Evolutionary conservation across 1,140 invertebrate genomes (phyloP), one percentile per base, ranked within the genome.

Genomic region (Charaxes varanes): DNA sequence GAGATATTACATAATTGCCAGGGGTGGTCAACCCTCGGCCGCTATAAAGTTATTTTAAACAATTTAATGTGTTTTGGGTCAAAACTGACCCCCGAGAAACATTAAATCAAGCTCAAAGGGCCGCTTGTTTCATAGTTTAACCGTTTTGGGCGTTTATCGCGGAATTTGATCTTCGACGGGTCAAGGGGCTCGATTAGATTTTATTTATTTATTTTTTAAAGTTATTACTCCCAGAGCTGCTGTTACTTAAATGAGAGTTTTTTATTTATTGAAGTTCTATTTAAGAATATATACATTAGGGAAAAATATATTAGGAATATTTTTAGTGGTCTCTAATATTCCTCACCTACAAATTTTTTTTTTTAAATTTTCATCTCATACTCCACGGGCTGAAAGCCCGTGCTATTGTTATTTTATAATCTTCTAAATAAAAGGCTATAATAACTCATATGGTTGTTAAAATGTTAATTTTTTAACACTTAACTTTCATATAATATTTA

Each of bases 31-130:
- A 73, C 67, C 72, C 70, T 68, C 59, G 69, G 56, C 46, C 60
- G 41, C 44, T 65, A 36, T 68, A 64, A 71, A 76, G 53, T 72
- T 73, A 74, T 71, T 79, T 79, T 79, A 79, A 79, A 76, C 74
- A 79, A 79, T 76, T 62, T 71, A 63, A 69, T 65, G 43, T 62
- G 30, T 21, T 31, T 49, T 49, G 42, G 54, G 41, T 50, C 53
- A 48, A 57, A 60, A 61, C 58, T 69, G 64, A 70, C 66, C 66
- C 63, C 56, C 51, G 52, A 60, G 52, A 47, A 53, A 65, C 61
- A 66, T 73, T 73, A 76, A 73, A 72, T 73, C 71, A 71, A 53
- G 57, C 40, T 46, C 49, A 62, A 62, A 62, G 44, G 53, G 52
- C 53, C 54, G 53, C 30, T 59, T 61, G 62, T 65, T 66, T 57